phyloP scores from a whole-genome alignment of 2,797 vertebrate genomes.

The Acanthiza pusilla region DNA sequence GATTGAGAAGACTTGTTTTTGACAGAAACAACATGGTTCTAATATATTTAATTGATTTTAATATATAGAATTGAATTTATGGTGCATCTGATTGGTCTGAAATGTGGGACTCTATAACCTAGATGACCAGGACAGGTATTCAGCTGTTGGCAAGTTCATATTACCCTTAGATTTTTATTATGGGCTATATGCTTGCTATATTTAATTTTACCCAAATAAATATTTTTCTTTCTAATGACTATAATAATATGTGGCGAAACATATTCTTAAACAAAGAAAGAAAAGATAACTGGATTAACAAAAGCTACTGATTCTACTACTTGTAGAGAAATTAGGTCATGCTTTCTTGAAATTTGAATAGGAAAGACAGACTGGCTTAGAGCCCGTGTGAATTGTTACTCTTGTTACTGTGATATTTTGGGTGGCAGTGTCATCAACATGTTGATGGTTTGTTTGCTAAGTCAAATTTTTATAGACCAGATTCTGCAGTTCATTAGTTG shows the following conservation, averaged over 20 bases:
- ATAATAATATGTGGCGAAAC: neutral
- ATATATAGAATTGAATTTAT: neutral
- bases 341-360: slow-evolving; percentile 32
- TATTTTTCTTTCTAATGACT: neutral
- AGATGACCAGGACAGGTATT: neutral
- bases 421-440: slow-evolving; percentile 46
- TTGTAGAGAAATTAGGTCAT: slow-evolving; percentile 18
- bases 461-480: slow-evolving; percentile 38
- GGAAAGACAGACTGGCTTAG: slow-evolving; percentile 13
- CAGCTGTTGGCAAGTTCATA: neutral
- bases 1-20: neutral
- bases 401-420: slow-evolving; percentile 39
- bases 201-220: neutral
- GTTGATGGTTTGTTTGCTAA: slow-evolving; percentile 31
- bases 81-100: neutral
- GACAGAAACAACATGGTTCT: neutral
- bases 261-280: neutral
- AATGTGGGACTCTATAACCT: neutral
- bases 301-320: slow-evolving; percentile 1
- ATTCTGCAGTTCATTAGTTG: slow-evolving; percentile 38
- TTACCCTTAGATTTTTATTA: neutral
- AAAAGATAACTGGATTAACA: neutral
- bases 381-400: slow-evolving; percentile 30
- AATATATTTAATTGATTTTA: neutral
- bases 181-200: neutral